Conservation (phyloP, 1,140 invertebrate species). For the Cydia strobilella region DNA sequence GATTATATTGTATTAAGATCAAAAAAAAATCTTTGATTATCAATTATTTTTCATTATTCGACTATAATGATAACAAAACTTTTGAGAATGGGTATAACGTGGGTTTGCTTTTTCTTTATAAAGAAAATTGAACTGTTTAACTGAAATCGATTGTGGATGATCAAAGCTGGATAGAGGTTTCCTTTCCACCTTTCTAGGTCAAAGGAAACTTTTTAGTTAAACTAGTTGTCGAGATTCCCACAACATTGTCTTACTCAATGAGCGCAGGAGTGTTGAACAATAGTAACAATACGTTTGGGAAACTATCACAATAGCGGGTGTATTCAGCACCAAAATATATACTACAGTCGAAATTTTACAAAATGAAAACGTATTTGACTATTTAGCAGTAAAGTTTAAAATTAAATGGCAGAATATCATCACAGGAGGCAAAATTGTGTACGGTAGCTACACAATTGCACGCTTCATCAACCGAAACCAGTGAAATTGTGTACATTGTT, state of each 20-base stretch:
- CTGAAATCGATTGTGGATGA: no score
- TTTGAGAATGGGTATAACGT: no score
- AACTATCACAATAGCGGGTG: slow-evolving; percentile 54
- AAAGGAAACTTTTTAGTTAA: neutral
- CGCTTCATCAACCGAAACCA: slow-evolving; percentile 57
- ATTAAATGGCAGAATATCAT: neutral
- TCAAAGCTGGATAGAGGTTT: no score
- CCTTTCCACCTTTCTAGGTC: neutral
- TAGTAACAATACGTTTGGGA: slow-evolving; percentile 42
- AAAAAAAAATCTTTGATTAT: no score
- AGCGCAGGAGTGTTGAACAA: slow-evolving; percentile 36
- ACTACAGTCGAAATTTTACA: neutral
- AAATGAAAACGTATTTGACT: neutral
- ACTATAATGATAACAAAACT: no score
- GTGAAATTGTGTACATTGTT: slow-evolving; percentile 57
- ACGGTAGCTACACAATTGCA: slow-evolving; percentile 48
- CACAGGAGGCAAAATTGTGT: neutral
- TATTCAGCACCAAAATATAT: slow-evolving; percentile 54
- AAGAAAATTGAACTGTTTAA: no score
- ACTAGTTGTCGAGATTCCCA: neutral
- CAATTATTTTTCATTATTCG: no score
- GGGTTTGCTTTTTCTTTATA: no score
- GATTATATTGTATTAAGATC: no score
- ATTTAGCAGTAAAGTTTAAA: neutral
- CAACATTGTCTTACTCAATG: slow-evolving; percentile 39